These are phyloP conservation scores for Colaptes auratus DNA, from an alignment of 2,113 vertebrate species.

Conservation along the genomic window DNA sequence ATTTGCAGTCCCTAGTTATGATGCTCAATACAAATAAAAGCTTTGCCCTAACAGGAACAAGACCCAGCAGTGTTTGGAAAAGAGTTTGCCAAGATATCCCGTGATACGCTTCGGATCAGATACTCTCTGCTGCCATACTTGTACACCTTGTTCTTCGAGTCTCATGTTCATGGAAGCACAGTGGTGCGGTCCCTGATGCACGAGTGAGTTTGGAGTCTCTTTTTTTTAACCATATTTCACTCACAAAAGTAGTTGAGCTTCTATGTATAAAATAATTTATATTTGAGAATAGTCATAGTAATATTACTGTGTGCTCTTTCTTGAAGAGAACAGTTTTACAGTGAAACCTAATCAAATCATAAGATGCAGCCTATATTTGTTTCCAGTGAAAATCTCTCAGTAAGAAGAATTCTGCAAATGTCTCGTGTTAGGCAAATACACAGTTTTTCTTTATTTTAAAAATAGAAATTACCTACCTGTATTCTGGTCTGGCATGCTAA, in stretches of 20 bases:
- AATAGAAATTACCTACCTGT: neutral
- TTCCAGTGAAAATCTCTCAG: neutral
- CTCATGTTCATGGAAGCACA: slow-evolving; percentile 79
- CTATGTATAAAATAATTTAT: neutral
- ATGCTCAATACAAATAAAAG: neutral
- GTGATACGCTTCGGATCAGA: slow-evolving; percentile 81
- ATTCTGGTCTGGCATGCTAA: neutral
- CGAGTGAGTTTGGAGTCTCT: slow-evolving; percentile 77
- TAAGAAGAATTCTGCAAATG: neutral
- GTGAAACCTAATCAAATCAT: neutral
- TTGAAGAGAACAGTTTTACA: neutral
- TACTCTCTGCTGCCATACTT: slow-evolving; percentile 89
- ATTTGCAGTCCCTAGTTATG: neutral
- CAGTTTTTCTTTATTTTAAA: neutral
- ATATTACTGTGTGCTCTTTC: neutral
- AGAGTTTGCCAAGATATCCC: slow-evolving; percentile 77
- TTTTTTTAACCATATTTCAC: neutral
- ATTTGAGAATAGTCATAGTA: neutral
- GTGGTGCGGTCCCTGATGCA: slow-evolving; percentile 86
- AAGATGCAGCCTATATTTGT: neutral
- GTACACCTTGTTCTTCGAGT: slow-evolving; percentile 87
- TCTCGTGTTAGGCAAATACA: neutral
- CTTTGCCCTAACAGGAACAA: slow-evolving; percentile 65
- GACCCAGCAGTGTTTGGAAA: slow-evolving; percentile 81
- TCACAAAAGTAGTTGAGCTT: neutral